Evolutionary conservation across 2,888 invertebrate genomes (phyloP).

Genomic region (Torymus auratus): DNA sequence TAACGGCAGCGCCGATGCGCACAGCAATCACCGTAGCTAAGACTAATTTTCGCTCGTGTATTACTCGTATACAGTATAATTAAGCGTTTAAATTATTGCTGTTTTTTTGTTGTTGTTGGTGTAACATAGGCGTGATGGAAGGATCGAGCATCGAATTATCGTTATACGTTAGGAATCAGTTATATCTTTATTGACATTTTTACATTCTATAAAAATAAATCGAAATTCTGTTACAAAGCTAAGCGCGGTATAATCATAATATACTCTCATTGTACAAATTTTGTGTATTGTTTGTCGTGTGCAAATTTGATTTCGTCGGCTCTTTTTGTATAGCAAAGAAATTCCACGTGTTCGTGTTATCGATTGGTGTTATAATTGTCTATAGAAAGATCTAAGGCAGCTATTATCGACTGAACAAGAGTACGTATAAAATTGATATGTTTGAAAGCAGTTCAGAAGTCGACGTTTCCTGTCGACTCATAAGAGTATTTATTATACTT

Average conservation of each 20-base stretch:
- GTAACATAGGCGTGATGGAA: too few relatives aligned
- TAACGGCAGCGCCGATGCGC: constrained; percentile 3
- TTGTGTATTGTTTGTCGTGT: neutral
- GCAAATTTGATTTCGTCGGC: too few relatives aligned
- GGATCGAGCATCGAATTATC: too few relatives aligned
- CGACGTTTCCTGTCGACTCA: too few relatives aligned
- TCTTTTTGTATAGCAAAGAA: too few relatives aligned
- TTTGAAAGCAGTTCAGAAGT: constrained; percentile 20
- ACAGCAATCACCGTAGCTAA: constrained; percentile 12
- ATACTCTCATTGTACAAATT: constrained; percentile 31
- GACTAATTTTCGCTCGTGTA: neutral
- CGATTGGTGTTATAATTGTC: neutral
- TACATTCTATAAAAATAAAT: constrained; percentile 40
- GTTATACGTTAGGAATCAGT: neutral
- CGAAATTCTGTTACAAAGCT: constrained; percentile 23
- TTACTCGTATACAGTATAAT: neutral
- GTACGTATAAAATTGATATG: constrained; percentile 34
- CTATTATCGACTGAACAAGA: constrained; percentile 21
- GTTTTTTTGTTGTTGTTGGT: too few relatives aligned
- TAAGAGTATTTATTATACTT: too few relatives aligned
- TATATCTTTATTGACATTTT: constrained; percentile 37
- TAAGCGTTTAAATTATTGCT: constrained; percentile 23
- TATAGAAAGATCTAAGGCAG: constrained; percentile 4
- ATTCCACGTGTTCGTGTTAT: too few relatives aligned
- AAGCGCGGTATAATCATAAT: neutral